phyloP scores from a whole-genome alignment of 1,140 invertebrate species.

The Lineus longissimus region DNA sequence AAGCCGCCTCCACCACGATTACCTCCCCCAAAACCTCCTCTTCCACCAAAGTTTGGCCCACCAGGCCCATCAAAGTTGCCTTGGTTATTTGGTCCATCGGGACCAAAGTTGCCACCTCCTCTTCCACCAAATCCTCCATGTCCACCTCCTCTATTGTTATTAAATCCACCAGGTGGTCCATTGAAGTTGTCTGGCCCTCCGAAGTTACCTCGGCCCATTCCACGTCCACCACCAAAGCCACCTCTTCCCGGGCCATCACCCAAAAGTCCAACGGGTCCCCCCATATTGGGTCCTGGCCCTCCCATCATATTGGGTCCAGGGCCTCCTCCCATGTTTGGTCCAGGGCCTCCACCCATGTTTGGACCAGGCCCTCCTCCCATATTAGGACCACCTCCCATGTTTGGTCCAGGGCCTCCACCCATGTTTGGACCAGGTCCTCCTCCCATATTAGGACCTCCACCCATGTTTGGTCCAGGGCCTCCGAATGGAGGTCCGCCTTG shows the following conservation, averaged over 20 bases:
- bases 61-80: neutral
- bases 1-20: too few relatives aligned
- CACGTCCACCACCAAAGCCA: constrained; percentile 15
- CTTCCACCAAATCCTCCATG: constrained; percentile 5
- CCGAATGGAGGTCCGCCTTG: neutral
- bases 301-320: neutral
- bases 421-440: too few relatives aligned
- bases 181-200: too few relatives aligned
- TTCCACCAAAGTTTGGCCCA: neutral
- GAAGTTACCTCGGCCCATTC: constrained; percentile 11
- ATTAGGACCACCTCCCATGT: neutral
- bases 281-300: too few relatives aligned
- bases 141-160: constrained; percentile 1
- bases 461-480: too few relatives aligned
- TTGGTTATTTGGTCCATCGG: neutral
- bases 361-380: neutral
- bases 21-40: too few relatives aligned
- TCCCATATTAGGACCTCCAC: neutral
- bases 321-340: constrained; percentile 6
- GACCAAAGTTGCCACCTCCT: neutral
- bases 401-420: too few relatives aligned
- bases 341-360: too few relatives aligned
- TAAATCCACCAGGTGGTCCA: neutral
- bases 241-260: neutral
- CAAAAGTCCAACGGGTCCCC: neutral